Base-by-base conservation (phyloP, 2,113 vertebrate species). In the Platichthys stellatus region DNA sequence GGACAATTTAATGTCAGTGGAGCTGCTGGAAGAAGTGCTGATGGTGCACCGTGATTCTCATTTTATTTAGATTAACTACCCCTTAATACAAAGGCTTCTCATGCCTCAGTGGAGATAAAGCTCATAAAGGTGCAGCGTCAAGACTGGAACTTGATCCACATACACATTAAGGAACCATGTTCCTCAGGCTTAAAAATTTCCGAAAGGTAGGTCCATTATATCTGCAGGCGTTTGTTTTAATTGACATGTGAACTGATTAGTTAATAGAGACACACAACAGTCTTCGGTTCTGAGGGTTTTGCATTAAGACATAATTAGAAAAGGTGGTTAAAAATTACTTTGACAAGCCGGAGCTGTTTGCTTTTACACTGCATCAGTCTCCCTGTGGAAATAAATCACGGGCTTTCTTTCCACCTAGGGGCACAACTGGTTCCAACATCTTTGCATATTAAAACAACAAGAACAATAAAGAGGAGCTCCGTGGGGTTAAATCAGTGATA, bases 51-150 rank as follows among this genome's bases (percentile, higher is more conserved):
- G 59, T 80, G 78, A 82, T 84, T 87, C 86, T 91, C 84, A 89
- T 93, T 91, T 92, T 92, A 94, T 93, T 91, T 92, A 92, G 91
- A 92, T 93, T 81, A 94, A 92, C 88, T 88, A 87, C 59, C 76
- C 88, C 73, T 86, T 90, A 89, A 93, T 90, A 91, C 89, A 90
- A 89, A 89, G 79, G 86, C 86, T 76, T 74, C 83, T 88, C 77
- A 75, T 68, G 84, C 80, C 82, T 87, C 92, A 64, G 85, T 72
- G 81, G 93, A 90, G 75, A 91, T 69, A 82, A 86, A 90, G 86
- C 90, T 92, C 86, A 89, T 92, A 90, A 92, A 87, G 91, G 82
- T 86, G 88, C 83, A 62, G 80, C 73, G 79, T 90, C 82, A 75
- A 80, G 76, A 62, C 79, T 64, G 69, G 61, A 82, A 70, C 76